Percentiles rank a stretch among this genome's conserved stretches.
Evolutionary conservation across 1,140 invertebrate genomes (phyloP).

Genomic region (Myzus persicae): DNA sequence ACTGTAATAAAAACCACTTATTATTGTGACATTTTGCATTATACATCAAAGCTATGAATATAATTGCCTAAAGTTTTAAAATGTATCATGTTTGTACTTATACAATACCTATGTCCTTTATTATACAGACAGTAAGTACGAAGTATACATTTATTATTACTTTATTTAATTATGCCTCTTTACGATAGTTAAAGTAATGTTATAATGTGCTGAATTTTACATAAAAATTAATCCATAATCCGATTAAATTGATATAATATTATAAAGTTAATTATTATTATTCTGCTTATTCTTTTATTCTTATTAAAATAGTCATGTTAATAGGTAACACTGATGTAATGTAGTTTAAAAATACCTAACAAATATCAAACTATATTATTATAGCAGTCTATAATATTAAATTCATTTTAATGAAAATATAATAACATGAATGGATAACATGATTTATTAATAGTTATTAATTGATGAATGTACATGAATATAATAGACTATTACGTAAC

Average conservation of each 20-base stretch:
- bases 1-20: not conserved
- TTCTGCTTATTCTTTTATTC: not conserved
- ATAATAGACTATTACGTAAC: conserved; percentile 22
- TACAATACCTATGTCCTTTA: not conserved
- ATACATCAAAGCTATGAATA: not conserved
- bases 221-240: not conserved
- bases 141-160: not conserved
- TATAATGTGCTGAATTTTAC: not conserved
- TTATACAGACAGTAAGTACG: not conserved
- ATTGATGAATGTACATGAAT: not conserved
- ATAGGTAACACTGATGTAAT: not conserved
- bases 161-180: not conserved
- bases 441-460: conserved; percentile 23
- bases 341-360: not conserved
- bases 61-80: not conserved
- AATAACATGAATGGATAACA: not conserved
- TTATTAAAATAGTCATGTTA: not conserved
- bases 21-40: not conserved
- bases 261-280: not conserved
- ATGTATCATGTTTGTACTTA: not conserved
- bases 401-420: conserved; percentile 35
- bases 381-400: not conserved
- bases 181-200: not conserved
- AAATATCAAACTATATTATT: not conserved
- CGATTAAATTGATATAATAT: not conserved